These are phyloP conservation scores for Eupithecia pulchellata DNA, from an alignment of 2,888 invertebrate genomes.

Conservation along the genomic window DNA sequence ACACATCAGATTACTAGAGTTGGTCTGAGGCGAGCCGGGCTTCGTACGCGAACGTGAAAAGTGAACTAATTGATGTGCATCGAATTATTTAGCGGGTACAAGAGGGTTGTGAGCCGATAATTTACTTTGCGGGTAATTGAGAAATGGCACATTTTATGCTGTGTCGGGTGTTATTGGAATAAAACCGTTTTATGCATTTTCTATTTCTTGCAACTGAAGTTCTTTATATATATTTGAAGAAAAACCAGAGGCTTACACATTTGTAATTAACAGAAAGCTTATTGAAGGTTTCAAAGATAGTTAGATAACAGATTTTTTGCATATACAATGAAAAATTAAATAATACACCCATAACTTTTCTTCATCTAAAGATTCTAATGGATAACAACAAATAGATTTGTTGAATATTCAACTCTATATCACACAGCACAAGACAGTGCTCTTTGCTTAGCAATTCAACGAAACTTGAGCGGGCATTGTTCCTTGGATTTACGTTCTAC, in stretches of 20 bases:
- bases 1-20: conserved; percentile 46
- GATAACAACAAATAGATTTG: neutral
- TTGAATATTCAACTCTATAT: conserved; percentile 5
- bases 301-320: neutral
- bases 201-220: no score
- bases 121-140: conserved; percentile 10
- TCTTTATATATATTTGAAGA: no score
- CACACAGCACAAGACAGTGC: conserved; percentile 1
- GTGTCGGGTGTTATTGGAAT: neutral
- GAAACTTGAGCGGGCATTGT: conserved; percentile 6
- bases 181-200: neutral
- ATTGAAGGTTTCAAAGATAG: no score
- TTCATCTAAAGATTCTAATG: neutral
- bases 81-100: conserved; percentile 30
- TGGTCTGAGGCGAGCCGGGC: conserved; percentile 24
- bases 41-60: conserved; percentile 26
- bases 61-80: conserved; percentile 34
- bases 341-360: conserved; percentile 1
- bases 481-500: conserved; percentile 9
- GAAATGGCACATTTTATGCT: neutral
- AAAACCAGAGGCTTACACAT: no score
- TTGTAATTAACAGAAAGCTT: no score
- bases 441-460: conserved; percentile 12
- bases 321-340: neutral
- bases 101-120: conserved; percentile 23